These are phyloP conservation scores for Shinisaurus crocodilurus DNA, from an alignment of 2,113 vertebrate species.

Conservation along the genomic window DNA sequence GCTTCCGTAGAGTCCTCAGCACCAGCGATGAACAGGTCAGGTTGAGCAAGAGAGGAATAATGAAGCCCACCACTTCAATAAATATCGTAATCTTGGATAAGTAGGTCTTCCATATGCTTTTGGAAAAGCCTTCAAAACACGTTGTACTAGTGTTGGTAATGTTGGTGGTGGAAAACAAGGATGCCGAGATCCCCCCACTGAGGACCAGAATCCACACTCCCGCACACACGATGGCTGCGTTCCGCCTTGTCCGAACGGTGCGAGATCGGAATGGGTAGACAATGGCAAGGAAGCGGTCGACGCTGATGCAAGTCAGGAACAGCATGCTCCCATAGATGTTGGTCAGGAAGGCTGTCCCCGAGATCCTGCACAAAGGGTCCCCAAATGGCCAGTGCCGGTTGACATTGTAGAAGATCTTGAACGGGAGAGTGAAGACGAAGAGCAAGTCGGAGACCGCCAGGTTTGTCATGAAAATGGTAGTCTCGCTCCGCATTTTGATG, in stretches of 20 bases:
- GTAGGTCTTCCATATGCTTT: conserved; percentile 95
- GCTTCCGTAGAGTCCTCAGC: conserved; percentile 90
- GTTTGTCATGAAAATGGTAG: conserved; percentile 98
- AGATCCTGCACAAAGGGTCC: conserved; percentile 94
- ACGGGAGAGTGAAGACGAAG: conserved; percentile 95
- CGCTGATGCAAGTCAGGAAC: conserved; percentile 97
- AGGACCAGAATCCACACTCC: conserved; percentile 95
- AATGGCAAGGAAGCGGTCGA: conserved; percentile 95
- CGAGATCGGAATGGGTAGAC: conserved; percentile 94
- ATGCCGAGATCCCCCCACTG: conserved; percentile 94
- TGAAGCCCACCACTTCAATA: conserved; percentile 97
- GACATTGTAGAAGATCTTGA: conserved; percentile 98
- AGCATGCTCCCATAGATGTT: conserved; percentile 99
- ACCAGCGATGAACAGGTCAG: conserved; percentile 95
- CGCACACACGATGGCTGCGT: conserved; percentile 89
- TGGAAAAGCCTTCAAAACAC: conserved; percentile 97
- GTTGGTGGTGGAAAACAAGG: conserved; percentile 96
- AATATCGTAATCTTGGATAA: conserved; percentile 98
- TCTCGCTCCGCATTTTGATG: conserved; percentile 95
- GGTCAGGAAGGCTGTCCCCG: conserved; percentile 95
- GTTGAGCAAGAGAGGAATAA: conserved; percentile 92
- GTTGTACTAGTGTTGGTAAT: conserved; percentile 87
- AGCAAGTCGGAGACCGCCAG: conserved; percentile 93
- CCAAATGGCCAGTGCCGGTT: conserved; percentile 97
- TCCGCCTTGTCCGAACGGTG: conserved; percentile 89